These are phyloP conservation scores for Harpegnathos saltator DNA, from an alignment of 1,140 invertebrate genomes.

Conservation along the genomic window DNA sequence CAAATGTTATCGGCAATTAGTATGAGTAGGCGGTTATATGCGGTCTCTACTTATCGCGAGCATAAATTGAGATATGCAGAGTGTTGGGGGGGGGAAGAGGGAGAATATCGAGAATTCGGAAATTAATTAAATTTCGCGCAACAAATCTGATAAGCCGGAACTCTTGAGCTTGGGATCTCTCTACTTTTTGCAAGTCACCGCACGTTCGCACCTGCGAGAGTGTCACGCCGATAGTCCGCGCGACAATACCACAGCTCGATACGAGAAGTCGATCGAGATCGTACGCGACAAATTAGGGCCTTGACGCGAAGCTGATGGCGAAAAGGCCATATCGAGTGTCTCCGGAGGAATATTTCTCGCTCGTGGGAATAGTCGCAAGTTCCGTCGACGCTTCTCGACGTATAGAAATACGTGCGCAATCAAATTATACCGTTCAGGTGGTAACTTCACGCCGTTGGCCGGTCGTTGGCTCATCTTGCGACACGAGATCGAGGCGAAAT, in stretches of 20 bases:
- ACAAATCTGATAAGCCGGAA: not conserved
- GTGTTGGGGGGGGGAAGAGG: no score
- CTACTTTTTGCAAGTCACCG: conserved; percentile 5
- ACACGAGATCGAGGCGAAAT: not conserved
- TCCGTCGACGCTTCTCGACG: not conserved
- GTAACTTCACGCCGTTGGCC: conserved; percentile 22
- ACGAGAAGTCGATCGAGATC: not conserved
- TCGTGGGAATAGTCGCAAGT: not conserved
- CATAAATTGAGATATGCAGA: not conserved
- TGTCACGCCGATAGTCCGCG: not conserved
- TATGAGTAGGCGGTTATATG: not conserved
- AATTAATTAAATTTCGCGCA: not conserved
- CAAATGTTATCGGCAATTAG: not conserved
- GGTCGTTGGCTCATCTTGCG: conserved; percentile 34
- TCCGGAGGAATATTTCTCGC: not conserved
- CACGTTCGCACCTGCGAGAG: not conserved
- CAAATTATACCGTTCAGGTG: not conserved
- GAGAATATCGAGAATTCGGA: not conserved
- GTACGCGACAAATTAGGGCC: conserved; percentile 10
- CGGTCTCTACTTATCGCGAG: not conserved
- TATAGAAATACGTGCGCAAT: conserved; percentile 7
- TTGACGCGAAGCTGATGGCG: not conserved
- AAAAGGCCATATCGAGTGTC: not conserved
- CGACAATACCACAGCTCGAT: not conserved
- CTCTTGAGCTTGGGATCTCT: not conserved